Base-by-base conservation (phyloP, 1,140 invertebrate species). In the Copidosoma floridanum region DNA sequence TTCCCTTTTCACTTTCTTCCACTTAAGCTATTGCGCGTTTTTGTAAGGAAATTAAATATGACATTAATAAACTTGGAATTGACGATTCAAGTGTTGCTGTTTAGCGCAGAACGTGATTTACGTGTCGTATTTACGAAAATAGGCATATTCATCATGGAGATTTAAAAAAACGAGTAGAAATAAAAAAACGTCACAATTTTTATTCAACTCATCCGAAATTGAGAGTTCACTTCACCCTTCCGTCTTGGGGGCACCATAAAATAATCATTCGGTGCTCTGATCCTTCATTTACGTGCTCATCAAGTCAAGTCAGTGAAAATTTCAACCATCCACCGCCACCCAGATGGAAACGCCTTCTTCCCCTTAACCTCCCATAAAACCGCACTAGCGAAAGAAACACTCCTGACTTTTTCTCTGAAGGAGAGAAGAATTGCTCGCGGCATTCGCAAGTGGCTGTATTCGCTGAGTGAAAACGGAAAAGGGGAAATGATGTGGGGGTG, bases 371-470 rank as follows among this genome's bases (percentile, higher is more conserved):
- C 6, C 29, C 29, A 56, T 59, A 57, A 51, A 60, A 52, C 60
- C 60, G 58, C 54, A 61, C 63, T n/a, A n/a, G n/a, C n/a, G n/a
- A 65, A 68, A 66, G 65, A 62, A 55, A 61, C 43, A 37, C 32
- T 37, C 53, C 26, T 40, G 48, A 18, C 38, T 46, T 54, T 60
- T 54, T 43, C 46, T 47, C 35, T 14, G 14, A n/a, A 38, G 50
- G 14, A 23, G 41, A 50, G 35, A 48, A 46, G 59, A 56, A 65
- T 57, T 35, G 65, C 62, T 67, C 50, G 53, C 44, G 65, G 70
- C 61, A 66, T 47, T 65, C 41, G 54, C 20, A 61, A 61, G 51
- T 61, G 44, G 51, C 18, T 50, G 24, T 35, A 27, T 23, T 47
- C 23, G 6, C 5, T 7, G 40, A 46, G 50, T 5, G 29, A 23